These are phyloP conservation scores for Exaiptasia diaphana DNA, from an alignment of 64 coral and sea anemone genomes.

Conservation along the genomic window DNA sequence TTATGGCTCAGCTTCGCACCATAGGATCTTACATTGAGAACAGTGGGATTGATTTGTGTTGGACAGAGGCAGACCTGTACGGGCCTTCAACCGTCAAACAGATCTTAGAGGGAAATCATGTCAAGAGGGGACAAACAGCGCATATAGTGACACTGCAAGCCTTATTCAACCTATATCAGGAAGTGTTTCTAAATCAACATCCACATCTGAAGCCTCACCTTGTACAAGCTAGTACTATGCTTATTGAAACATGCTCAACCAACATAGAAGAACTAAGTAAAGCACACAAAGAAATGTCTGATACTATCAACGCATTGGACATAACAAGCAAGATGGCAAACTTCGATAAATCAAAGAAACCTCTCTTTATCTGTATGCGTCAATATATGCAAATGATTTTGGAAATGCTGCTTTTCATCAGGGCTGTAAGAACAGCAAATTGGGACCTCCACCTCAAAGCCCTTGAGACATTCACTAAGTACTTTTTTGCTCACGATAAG, in stretches of 20 bases:
- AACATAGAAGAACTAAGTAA: no score
- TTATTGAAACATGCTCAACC: background rate
- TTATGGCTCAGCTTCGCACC: conserved; percentile 35
- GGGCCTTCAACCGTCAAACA: conserved; percentile 59
- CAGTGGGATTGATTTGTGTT: conserved; percentile 55
- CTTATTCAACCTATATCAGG: background rate
- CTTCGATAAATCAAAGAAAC: conserved; percentile 18
- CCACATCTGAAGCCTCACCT: background rate
- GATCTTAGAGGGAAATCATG: conserved; percentile 26
- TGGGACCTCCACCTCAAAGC: conserved; percentile 34
- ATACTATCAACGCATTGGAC: conserved; percentile 27
- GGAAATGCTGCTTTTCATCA: conserved; percentile 19
- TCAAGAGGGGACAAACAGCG: background rate
- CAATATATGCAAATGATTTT: conserved; percentile 29
- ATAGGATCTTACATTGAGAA: conserved; percentile 21
- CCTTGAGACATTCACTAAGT: conserved; percentile 19
- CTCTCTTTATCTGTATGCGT: background rate
- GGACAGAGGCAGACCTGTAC: conserved; percentile 49
- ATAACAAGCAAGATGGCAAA: conserved; percentile 47
- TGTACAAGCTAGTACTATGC: background rate
- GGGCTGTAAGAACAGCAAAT: conserved; percentile 19
- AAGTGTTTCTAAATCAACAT: conserved; percentile 20
- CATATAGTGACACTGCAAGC: conserved; percentile 32
- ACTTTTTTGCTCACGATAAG: conserved; percentile 33
- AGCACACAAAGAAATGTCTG: conserved; percentile 21